Evolutionary conservation across 2,797 vertebrate species (phyloP), one percentile per base, ranked within the genome.

Genomic region (Acomys russatus): DNA sequence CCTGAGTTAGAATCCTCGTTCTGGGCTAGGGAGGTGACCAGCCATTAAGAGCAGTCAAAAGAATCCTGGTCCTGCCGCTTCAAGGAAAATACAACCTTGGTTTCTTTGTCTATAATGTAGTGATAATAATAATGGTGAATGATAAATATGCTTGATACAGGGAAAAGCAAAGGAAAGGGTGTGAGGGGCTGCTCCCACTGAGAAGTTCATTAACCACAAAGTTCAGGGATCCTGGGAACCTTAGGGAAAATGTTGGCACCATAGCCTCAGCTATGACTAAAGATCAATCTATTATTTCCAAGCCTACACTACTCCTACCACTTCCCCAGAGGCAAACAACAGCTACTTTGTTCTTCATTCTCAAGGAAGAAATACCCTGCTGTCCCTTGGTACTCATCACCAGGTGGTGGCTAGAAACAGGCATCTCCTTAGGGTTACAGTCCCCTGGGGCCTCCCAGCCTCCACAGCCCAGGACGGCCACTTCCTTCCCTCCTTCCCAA

Each of bases 261-360:
- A 22, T 35, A 14, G 59, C 49, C 61, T 92, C 44, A 6, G 22
- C n/a, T 85, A 63, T 35, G 35, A 73, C 23, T 17, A 30, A 91
- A 96, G 95, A 76, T n/a, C 79, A 68, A 38, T 35, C 54, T 76
- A 25, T 28, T 63, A 9, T n/a, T 76, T 90, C 70, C 68, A 93
- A 95, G 49, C 3, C 2, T 2, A 23, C 15, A 17, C 38, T 66
- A n/a, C 54, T 79, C 88, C 84, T 59, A 4, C 54, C 79, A 63
- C 51, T 79, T 79, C 38, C 56, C 80, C 18, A 51, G 54, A 63
- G 87, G 49, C 76, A 18, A 71, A 88, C 2, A 15, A 33, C 4
- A n/a, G 30, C 30, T 70, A 3, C n/a, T 3, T 54, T 28, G 38
- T 18, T 74, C 88, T 74, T 70, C 12, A 64, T 1, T 1, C 8